A percentile compares a stretch with the other conserved stretches of the same genome.
Conservation (phyloP, 2,888 invertebrate species). For the Hoplodrina blanda region DNA sequence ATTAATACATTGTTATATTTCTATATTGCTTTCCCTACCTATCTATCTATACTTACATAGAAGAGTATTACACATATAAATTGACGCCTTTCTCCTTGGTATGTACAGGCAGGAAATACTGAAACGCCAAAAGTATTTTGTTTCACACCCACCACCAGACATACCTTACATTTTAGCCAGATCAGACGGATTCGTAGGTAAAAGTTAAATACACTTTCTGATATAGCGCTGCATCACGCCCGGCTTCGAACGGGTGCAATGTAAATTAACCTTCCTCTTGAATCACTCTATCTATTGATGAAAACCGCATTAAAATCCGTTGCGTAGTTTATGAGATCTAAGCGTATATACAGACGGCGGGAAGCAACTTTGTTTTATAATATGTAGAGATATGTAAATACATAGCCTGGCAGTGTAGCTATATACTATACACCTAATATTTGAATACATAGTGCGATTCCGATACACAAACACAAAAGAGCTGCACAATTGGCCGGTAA, state of each 20-base stretch:
- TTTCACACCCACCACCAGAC: no score
- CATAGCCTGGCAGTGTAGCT: background rate
- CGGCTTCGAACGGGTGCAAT: no score
- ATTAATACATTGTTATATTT: background rate
- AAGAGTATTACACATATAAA: background rate
- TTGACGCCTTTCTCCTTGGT: background rate
- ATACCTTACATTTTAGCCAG: no score
- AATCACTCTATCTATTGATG: no score
- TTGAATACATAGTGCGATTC: constrained; percentile 12
- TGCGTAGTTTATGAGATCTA: no score
- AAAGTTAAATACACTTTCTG: background rate
- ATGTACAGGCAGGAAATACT: background rate
- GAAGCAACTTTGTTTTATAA: no score
- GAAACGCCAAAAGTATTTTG: background rate
- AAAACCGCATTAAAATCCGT: no score
- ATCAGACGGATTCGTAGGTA: background rate
- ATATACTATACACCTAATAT: background rate
- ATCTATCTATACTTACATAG: background rate
- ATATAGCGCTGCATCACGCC: no score
- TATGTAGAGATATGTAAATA: no score
- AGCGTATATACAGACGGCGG: no score
- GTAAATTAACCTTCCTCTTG: no score
- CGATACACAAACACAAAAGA: constrained; percentile 24
- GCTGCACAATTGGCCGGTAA: constrained; percentile 10
- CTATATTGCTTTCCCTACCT: no score